phyloP scores from a whole-genome alignment of 2,888 invertebrate species.

The Anodontia alba region DNA sequence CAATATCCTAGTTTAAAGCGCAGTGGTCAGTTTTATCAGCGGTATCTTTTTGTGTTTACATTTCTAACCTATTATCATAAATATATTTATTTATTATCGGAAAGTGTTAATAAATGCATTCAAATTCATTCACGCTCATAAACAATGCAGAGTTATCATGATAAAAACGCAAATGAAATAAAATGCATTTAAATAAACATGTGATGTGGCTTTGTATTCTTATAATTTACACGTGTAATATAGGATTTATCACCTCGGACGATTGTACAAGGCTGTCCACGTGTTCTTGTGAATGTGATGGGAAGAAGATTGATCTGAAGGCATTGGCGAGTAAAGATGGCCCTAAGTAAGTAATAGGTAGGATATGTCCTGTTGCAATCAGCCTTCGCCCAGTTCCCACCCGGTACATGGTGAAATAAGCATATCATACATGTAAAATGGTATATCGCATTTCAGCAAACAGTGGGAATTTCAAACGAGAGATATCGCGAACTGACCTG shows the following conservation, averaged over 20 bases:
- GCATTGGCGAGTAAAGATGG: slow-evolving; percentile 38
- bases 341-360: slow-evolving; percentile 41
- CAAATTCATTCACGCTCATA: no score
- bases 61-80: no score
- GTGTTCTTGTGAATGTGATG: slow-evolving; percentile 55
- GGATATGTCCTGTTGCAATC: no score
- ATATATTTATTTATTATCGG: no score
- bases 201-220: neutral
- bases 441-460: neutral
- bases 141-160: no score
- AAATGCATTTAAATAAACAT: neutral
- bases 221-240: neutral
- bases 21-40: no score
- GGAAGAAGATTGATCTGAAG: slow-evolving; percentile 42
- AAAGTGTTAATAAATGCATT: no score
- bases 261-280: slow-evolving; percentile 44
- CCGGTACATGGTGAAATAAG: no score
- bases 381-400: neutral
- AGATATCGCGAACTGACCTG: neutral
- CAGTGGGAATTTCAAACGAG: neutral
- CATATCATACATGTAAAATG: no score
- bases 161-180: no score
- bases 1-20: no score
- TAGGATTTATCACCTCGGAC: neutral
- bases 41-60: no score